Conservation (phyloP, 2,113 vertebrate species). For the Oceanites oceanicus region DNA sequence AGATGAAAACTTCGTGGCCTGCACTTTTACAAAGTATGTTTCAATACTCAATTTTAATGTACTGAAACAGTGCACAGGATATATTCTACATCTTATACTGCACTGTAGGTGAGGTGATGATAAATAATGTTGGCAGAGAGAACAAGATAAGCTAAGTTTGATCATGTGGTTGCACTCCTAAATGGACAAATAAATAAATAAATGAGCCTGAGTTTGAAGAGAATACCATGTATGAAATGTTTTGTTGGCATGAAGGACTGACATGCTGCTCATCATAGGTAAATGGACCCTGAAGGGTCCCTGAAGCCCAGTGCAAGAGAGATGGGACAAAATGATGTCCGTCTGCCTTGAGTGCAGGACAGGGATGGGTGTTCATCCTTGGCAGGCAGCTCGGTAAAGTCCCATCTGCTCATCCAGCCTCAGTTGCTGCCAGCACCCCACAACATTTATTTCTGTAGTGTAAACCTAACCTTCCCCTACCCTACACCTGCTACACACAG, state of each 20-base stretch:
- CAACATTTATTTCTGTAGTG: background rate
- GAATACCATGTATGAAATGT: background rate
- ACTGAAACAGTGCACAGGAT: background rate
- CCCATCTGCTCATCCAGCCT: background rate
- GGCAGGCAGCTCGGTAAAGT: background rate
- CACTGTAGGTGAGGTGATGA: background rate
- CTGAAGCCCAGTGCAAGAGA: too few species aligned
- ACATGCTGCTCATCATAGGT: too few species aligned
- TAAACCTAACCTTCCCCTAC: background rate
- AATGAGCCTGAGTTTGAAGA: background rate
- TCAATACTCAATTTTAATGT: background rate
- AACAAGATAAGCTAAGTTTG: background rate
- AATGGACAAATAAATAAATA: background rate
- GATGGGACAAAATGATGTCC: fast-evolving
- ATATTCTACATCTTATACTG: background rate
- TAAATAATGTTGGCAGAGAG: background rate
- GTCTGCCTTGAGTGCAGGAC: too few species aligned
- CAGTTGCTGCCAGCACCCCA: background rate
- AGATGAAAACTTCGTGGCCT: background rate
- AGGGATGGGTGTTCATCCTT: too few species aligned
- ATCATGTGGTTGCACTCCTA: background rate
- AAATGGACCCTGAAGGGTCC: background rate
- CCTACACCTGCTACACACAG: background rate
- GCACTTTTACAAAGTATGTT: background rate
- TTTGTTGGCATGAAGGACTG: background rate